Evolutionary conservation across 2,888 invertebrate species (phyloP).

Genomic region (Quadroppia sp.): DNA sequence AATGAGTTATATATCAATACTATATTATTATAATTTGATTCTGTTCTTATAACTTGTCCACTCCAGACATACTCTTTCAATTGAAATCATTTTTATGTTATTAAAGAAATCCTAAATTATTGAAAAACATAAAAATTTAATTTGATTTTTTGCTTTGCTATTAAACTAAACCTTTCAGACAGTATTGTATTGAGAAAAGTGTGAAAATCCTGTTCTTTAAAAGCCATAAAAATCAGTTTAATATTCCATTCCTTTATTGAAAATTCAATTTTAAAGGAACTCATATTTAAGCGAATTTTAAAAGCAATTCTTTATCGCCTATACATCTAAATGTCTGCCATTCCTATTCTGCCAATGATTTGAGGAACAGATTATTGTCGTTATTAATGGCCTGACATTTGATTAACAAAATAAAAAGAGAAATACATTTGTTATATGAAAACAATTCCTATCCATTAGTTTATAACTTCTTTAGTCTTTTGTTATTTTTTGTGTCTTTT

Average conservation of each 20-base stretch:
- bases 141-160: too few species aligned
- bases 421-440: neutral
- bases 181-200: too few species aligned
- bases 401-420: neutral
- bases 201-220: neutral
- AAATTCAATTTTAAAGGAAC: neutral
- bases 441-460: neutral
- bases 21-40: too few species aligned
- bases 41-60: too few species aligned
- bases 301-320: neutral
- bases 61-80: too few species aligned
- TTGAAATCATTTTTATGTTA: too few species aligned
- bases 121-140: too few species aligned
- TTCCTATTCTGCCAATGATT: neutral
- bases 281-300: neutral
- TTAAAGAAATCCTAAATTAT: too few species aligned
- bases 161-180: too few species aligned
- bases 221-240: neutral
- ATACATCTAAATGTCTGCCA: neutral
- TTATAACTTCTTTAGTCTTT: neutral
- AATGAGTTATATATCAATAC: too few species aligned
- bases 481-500: neutral
- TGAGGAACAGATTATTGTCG: neutral
- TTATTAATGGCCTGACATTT: conserved; percentile 17
- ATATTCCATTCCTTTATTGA: neutral